Evolutionary conservation across 2,113 vertebrate genomes (phyloP), one percentile per base, ranked within the genome.

Genomic region (Ptilonorhynchus violaceus): DNA sequence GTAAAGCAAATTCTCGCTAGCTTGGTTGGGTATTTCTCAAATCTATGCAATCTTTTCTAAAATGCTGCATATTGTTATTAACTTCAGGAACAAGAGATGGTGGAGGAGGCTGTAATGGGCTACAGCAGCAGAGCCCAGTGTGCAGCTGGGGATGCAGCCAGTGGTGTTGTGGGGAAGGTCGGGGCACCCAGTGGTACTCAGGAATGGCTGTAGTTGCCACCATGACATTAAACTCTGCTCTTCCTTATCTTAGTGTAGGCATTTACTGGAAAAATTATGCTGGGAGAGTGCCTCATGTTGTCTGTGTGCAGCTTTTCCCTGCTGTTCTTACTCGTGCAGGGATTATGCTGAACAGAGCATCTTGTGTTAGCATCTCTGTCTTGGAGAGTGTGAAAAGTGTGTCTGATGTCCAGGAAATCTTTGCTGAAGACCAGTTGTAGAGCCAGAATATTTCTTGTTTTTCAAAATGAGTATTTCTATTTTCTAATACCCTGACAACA

Each of bases 181-280:
- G 9, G 1, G 3, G 28, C 55, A 63, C 10, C n/a, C 2, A 35
- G 5, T 37, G 44, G 35, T 6, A 1, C 3, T 15, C 2, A 3
- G 59, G 19, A 84, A 20, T 42, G 73, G 68, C 85, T 86, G 42
- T 20, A 15, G 55, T 21, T 73, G 53, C 44, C 35, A 12, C 53
- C 0, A 0, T 25, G 59, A 21, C 33, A 6, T 27, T 52, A 23
- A 47, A 30, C 21, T 50, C 1, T 0, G n/a, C 77, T 80, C 37
- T 63, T 55, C 17, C 30, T 58, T 91, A 47, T 35, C 55, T 49
- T 39, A 35, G 64, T 39, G n/a, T 7, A 23, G 78, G 46, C 52
- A 63, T 25, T 39, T 21, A 24, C 46, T 46, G 41, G 56, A 55
- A 41, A 60, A 88, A n/a, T 9, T 4, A 7, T 53, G 44, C 50